These are phyloP conservation scores for Listronotus bonariensis DNA, from an alignment of 1,140 invertebrate species.

Conservation along the genomic window DNA sequence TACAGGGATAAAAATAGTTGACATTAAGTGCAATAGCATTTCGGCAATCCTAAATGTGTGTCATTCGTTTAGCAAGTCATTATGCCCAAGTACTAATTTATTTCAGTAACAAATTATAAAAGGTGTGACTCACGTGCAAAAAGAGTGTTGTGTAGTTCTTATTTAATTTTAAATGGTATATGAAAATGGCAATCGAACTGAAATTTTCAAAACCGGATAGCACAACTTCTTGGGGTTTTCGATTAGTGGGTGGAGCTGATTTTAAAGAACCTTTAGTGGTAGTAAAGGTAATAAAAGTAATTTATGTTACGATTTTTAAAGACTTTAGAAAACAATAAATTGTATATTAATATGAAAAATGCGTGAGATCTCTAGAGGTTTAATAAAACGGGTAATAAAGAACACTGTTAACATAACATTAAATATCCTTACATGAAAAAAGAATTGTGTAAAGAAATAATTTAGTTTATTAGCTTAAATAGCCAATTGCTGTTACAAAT, in stretches of 20 bases:
- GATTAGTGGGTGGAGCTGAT: slow-evolving; percentile 82
- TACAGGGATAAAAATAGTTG: slow-evolving; percentile 16
- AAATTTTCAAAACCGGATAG: slow-evolving; percentile 66
- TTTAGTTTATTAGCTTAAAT: too few species aligned
- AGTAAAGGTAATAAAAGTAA: slow-evolving; percentile 68
- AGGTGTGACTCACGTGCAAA: slow-evolving; percentile 11
- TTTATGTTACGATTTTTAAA: background rate
- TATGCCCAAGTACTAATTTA: slow-evolving; percentile 15
- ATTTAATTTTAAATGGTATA: slow-evolving; percentile 5
- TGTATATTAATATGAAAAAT: too few species aligned
- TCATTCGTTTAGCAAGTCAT: slow-evolving; percentile 12
- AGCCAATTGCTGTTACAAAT: too few species aligned
- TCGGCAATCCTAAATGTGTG: slow-evolving; percentile 11
- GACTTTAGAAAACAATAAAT: too few species aligned
- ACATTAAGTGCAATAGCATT: slow-evolving; percentile 12
- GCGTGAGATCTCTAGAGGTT: too few species aligned
- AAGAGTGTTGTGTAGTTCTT: background rate
- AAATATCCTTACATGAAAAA: too few species aligned
- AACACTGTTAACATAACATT: too few species aligned
- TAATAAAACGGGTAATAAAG: too few species aligned
- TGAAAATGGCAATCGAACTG: slow-evolving; percentile 59
- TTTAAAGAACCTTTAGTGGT: slow-evolving; percentile 80
- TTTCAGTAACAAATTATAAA: slow-evolving; percentile 15
- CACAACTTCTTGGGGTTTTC: slow-evolving; percentile 83
- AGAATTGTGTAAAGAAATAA: too few species aligned